These are phyloP conservation scores for Xiphorhynchus elegans DNA, from an alignment of 2,113 vertebrate genomes.

Conservation along the genomic window DNA sequence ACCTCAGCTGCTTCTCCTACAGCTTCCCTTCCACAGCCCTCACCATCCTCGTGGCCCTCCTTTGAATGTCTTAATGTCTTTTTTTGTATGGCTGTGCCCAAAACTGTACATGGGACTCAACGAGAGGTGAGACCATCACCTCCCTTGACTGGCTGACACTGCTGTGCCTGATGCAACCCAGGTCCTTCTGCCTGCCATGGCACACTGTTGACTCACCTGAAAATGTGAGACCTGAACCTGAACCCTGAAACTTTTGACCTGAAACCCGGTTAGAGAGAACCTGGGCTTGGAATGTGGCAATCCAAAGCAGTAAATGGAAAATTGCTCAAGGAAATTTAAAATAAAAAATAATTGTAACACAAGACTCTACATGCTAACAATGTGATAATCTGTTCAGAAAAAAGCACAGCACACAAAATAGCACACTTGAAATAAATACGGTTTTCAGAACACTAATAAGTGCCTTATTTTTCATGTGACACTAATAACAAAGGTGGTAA, in stretches of 20 bases:
- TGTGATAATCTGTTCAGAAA: not conserved
- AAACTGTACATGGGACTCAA: rapidly evolving
- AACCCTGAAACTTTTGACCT: not conserved
- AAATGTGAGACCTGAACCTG: not conserved
- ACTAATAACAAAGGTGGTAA: not conserved
- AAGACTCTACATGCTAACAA: not conserved
- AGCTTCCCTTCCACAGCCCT: not conserved
- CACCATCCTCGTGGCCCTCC: not conserved
- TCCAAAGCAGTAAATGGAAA: not conserved
- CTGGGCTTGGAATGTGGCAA: not conserved
- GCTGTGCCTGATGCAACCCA: not conserved
- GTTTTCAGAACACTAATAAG: constrained; percentile 9
- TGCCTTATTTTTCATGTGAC: not conserved
- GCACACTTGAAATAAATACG: not conserved
- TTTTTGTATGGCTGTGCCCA: not conserved
- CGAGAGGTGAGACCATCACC: not conserved
- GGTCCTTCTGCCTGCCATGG: not conserved
- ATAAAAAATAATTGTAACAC: not conserved
- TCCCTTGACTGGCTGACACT: rapidly evolving
- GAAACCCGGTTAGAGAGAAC: not conserved
- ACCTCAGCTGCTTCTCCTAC: not conserved
- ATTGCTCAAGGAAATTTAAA: not conserved
- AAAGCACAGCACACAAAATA: not conserved
- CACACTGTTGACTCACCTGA: not conserved
- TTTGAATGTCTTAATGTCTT: not conserved